A percentile compares a stretch with the other conserved stretches of the same genome.
These are phyloP conservation scores for Cirrhinus molitorella DNA, from an alignment of 2,797 vertebrate genomes.

Conservation along the genomic window DNA sequence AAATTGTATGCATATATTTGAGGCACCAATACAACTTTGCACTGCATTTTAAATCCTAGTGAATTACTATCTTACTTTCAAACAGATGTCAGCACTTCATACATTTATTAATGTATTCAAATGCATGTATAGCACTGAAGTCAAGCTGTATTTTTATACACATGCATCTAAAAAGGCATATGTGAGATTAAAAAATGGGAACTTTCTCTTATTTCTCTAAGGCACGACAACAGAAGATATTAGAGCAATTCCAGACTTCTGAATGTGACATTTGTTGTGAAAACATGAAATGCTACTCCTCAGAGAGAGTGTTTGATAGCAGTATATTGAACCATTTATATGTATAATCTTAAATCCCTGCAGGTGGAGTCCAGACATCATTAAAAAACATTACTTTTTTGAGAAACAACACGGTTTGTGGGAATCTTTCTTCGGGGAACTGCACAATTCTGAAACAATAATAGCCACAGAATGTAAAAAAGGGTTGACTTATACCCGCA, in stretches of 20 bases:
- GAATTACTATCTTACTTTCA: too few species aligned
- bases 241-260: background rate
- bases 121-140: background rate
- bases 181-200: background rate
- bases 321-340: constrained; percentile 1
- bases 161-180: background rate
- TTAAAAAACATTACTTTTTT: constrained; percentile 22
- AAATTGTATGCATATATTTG: too few species aligned
- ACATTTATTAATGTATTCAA: background rate
- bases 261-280: background rate
- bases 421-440: background rate
- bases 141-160: background rate
- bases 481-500: background rate
- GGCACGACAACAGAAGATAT: background rate
- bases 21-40: too few species aligned
- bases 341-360: constrained; percentile 9
- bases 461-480: background rate
- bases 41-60: too few species aligned
- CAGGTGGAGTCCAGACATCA: background rate
- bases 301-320: background rate
- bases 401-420: background rate
- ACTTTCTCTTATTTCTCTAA: background rate
- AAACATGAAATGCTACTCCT: constrained; percentile 1
- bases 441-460: constrained; percentile 1
- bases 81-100: too few species aligned